phyloP scores from a whole-genome alignment of 2,888 invertebrate genomes.

The Sesia bembeciformis region DNA sequence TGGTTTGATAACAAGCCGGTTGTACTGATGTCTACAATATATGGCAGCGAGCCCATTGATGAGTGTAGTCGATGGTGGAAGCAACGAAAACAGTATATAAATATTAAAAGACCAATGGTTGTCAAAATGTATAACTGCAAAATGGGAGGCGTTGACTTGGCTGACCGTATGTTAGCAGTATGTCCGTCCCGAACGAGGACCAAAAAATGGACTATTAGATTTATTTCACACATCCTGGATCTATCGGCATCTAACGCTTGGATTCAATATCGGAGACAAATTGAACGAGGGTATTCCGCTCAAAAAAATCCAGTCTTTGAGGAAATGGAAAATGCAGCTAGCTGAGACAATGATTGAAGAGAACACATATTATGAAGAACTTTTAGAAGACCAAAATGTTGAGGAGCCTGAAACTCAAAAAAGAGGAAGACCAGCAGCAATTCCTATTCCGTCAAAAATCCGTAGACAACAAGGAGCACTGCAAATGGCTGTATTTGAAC shows the following conservation, averaged over 20 bases:
- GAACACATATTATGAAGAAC: slow-evolving; percentile 1
- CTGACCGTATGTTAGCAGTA: no score
- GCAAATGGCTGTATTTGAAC: neutral
- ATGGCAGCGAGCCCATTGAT: neutral
- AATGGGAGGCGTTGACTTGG: no score
- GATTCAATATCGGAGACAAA: no score
- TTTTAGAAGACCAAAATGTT: neutral
- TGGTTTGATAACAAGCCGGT: neutral
- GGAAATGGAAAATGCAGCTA: slow-evolving; percentile 1
- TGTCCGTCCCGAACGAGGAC: no score
- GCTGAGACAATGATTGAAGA: slow-evolving; percentile 1
- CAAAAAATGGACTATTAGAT: no score
- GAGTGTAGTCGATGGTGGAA: neutral
- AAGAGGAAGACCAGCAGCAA: neutral
- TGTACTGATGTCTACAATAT: neutral
- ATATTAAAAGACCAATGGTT: no score
- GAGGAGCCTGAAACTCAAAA: no score
- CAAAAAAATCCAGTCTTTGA: no score
- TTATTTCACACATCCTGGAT: no score
- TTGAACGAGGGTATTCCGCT: slow-evolving; percentile 1
- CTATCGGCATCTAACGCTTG: no score
- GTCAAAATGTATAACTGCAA: no score
- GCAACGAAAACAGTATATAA: no score
- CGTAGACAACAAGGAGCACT: neutral
- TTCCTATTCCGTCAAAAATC: neutral